phyloP scores from a whole-genome alignment of 37 sponge, comb jelly and placozoan species.

The Chondrosia reniformis region DNA sequence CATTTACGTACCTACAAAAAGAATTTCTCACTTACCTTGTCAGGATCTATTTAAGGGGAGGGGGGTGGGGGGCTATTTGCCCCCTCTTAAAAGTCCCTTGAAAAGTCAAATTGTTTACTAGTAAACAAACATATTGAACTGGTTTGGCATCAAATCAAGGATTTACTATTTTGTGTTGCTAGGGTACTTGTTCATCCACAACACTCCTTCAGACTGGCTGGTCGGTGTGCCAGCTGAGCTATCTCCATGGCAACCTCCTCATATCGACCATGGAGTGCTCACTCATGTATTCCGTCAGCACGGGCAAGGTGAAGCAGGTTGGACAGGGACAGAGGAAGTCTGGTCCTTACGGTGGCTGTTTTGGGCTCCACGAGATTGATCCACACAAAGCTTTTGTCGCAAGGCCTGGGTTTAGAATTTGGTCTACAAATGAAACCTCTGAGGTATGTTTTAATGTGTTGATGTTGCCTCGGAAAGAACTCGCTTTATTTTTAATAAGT shows the following conservation, averaged over 20 bases:
- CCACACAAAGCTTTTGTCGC: constrained; percentile 27
- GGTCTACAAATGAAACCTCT: constrained; percentile 47
- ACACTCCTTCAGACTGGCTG: background rate
- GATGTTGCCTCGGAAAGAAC: too few relatives aligned
- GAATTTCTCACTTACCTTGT: too few relatives aligned
- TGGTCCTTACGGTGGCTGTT: constrained; percentile 63
- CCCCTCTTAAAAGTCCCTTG: too few relatives aligned
- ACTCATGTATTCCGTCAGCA: constrained; percentile 31
- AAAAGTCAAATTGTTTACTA: too few relatives aligned
- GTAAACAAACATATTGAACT: too few relatives aligned
- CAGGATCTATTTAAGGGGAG: too few relatives aligned
- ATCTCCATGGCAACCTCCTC: constrained; percentile 28
- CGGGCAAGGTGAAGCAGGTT: constrained; percentile 61
- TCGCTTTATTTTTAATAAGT: background rate
- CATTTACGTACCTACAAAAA: too few relatives aligned
- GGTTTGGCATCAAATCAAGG: too few relatives aligned
- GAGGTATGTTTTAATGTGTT: constrained; percentile 33
- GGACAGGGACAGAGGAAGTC: constrained; percentile 59
- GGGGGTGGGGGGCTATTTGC: too few relatives aligned
- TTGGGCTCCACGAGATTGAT: constrained; percentile 12
- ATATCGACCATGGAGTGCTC: constrained; percentile 59
- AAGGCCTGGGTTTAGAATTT: constrained; percentile 71
- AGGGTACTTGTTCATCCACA: constrained; percentile 1
- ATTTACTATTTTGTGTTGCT: background rate
- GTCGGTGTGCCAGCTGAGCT: constrained; percentile 21